Conservation (phyloP, 2,888 invertebrate species). For the Cheiracanthium punctorium region DNA sequence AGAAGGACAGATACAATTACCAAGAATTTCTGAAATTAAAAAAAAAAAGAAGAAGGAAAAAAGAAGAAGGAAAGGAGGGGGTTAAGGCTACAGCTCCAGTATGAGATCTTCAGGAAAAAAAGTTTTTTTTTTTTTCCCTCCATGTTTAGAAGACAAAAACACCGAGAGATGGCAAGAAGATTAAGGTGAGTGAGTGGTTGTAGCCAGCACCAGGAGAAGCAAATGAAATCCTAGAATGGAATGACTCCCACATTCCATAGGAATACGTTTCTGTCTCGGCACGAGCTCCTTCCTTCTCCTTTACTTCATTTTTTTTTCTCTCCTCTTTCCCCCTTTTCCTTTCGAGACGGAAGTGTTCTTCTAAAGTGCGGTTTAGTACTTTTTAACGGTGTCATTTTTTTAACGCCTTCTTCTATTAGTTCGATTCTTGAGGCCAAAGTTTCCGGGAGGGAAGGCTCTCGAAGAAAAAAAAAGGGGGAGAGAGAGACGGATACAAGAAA, state of each 20-base stretch:
- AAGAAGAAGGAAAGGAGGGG: no score
- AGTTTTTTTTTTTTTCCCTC: background rate
- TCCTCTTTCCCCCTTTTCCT: background rate
- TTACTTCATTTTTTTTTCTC: background rate
- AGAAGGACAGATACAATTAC: background rate
- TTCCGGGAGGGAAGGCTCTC: slow-evolving; percentile 32
- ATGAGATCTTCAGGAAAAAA: no score
- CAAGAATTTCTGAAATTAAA: no score
- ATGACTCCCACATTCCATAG: slow-evolving; percentile 34
- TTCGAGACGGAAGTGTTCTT: slow-evolving; percentile 43
- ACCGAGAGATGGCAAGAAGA: background rate
- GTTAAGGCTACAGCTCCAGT: no score
- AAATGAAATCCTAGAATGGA: slow-evolving; percentile 9
- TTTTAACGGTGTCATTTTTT: slow-evolving; percentile 63
- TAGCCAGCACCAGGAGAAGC: slow-evolving; percentile 1
- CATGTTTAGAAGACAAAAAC: background rate
- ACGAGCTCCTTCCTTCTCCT: slow-evolving; percentile 3
- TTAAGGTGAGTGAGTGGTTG: slow-evolving; percentile 8
- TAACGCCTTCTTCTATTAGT: background rate
- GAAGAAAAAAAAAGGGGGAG: slow-evolving; percentile 41
- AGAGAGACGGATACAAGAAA: background rate
- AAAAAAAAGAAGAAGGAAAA: no score
- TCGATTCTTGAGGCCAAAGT: slow-evolving; percentile 43
- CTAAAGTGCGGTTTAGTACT: slow-evolving; percentile 55
- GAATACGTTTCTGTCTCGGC: slow-evolving; percentile 33